Conservation (phyloP, 2,797 vertebrate species). For the Cynodonichthys magdalenae region DNA sequence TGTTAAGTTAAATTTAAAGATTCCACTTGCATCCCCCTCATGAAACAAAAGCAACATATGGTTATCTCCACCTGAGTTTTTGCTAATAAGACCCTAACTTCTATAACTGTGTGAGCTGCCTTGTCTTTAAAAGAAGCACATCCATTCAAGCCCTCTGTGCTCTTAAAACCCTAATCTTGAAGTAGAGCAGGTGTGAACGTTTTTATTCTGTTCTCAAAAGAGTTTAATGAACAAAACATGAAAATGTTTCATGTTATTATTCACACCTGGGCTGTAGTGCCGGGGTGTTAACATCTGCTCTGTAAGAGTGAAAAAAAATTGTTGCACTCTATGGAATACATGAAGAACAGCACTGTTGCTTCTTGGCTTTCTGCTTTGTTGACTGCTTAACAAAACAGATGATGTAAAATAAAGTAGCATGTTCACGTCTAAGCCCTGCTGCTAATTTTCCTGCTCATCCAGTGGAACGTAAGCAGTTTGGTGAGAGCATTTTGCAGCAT, state of each 20-base stretch:
- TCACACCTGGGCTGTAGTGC: conserved; percentile 5
- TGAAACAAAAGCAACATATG: conserved; percentile 5
- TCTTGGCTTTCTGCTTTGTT: conserved; percentile 42
- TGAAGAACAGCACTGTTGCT: conserved; percentile 21
- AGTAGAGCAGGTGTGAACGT: background rate
- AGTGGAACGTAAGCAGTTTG: conserved; percentile 7
- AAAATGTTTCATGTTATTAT: conserved; percentile 19
- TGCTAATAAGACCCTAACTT: background rate
- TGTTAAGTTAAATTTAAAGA: too few relatives aligned
- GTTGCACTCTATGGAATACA: conserved; percentile 27
- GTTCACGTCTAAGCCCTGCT: conserved; percentile 32
- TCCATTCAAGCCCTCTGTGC: background rate
- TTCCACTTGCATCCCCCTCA: background rate
- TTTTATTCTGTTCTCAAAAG: conserved; percentile 1
- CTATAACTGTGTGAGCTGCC: background rate
- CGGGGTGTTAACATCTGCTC: conserved; percentile 31
- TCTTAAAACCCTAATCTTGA: background rate
- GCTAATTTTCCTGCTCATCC: conserved; percentile 12
- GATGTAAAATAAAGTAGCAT: conserved; percentile 36
- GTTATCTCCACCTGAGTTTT: background rate
- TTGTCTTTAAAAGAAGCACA: background rate
- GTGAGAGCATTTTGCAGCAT: background rate
- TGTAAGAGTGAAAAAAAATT: conserved; percentile 15
- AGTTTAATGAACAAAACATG: conserved; percentile 16
- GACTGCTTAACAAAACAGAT: conserved; percentile 50